Evolutionary conservation across 2,888 invertebrate species (phyloP), one percentile per base, ranked within the genome.

Genomic region (Erebia palarica): DNA sequence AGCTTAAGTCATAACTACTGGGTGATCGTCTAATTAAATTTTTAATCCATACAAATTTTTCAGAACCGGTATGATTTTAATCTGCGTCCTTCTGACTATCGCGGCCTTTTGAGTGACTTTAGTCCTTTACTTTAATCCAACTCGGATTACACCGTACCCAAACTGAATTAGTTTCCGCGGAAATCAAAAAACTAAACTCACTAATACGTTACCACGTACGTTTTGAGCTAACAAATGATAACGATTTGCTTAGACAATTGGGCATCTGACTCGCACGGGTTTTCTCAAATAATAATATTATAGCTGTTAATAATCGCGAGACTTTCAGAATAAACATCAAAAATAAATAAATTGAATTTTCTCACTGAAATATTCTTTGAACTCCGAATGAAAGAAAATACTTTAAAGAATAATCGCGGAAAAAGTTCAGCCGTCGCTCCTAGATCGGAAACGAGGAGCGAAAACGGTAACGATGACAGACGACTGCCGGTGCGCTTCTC

Each of bases 381-480:
- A 73, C 71, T 74, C 10, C 10, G 18, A 57, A n/a, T 60, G 53
- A 75, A 75, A 44, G 73, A 75, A 76, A 78, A 78, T 76, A 78
- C 78, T 78, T 76, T 71, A 60, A 71, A 63, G 73, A 73, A 65
- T 68, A 66, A 73, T 57, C 51, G n/a, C 55, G 69, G 74, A 75
- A 77, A 75, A 77, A 78, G 76, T 74, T 74, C 74, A 68, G 65
- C 64, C 72, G 73, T 63, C 76, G 75, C 68, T 67, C 53, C 73
- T 58, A 53, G 67, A 76, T 72, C 75, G 79, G 78, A 80, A 79
- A 76, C 73, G 78, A 69, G 71, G 67, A 74, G 75, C 73, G 68
- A 71, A 76, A 77, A 76, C 75, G 77, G 74, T 75, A 70, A 73
- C 73, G 77, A 75, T 77, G 82, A 81, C 80, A 77, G 78, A 82